Percentiles rank a stretch among this genome's conserved stretches.
These are phyloP conservation scores for Geotrupes spiniger DNA, from an alignment of 2,888 invertebrate genomes.

Conservation along the genomic window DNA sequence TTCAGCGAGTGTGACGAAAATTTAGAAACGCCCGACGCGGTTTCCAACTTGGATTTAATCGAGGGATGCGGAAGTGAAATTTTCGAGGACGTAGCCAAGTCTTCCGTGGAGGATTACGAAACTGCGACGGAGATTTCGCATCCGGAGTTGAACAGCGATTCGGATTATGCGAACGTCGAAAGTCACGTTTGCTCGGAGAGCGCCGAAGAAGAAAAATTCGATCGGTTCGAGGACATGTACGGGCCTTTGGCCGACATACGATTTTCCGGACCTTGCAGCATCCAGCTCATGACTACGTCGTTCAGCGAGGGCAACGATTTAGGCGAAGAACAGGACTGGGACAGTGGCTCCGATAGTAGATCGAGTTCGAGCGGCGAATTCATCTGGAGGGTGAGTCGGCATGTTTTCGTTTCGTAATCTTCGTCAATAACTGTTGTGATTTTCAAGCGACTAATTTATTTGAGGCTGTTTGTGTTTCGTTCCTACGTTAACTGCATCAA, in stretches of 20 bases:
- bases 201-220: slow-evolving; percentile 21
- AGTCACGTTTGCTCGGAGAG: slow-evolving; percentile 33
- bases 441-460: too few species aligned
- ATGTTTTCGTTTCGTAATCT: too few species aligned
- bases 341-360: slow-evolving; percentile 66
- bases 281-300: slow-evolving; percentile 47
- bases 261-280: slow-evolving; percentile 47
- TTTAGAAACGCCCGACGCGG: background rate
- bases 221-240: slow-evolving; percentile 34
- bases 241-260: slow-evolving; percentile 48
- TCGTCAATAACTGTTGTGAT: too few species aligned
- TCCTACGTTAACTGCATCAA: slow-evolving; percentile 4
- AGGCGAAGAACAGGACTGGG: slow-evolving; percentile 64
- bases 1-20: too few species aligned
- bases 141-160: slow-evolving; percentile 9
- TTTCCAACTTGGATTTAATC: slow-evolving; percentile 1
- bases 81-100: slow-evolving; percentile 36
- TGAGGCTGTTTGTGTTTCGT: background rate
- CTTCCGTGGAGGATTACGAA: slow-evolving; percentile 43
- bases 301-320: slow-evolving; percentile 54
- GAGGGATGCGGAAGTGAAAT: slow-evolving; percentile 10
- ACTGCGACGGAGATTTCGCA: slow-evolving; percentile 10
- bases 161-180: slow-evolving; percentile 33
- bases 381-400: slow-evolving; percentile 67
- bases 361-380: slow-evolving; percentile 76